Base-by-base conservation (phyloP, 2,888 invertebrate species). In the Pammene fasciana region DNA sequence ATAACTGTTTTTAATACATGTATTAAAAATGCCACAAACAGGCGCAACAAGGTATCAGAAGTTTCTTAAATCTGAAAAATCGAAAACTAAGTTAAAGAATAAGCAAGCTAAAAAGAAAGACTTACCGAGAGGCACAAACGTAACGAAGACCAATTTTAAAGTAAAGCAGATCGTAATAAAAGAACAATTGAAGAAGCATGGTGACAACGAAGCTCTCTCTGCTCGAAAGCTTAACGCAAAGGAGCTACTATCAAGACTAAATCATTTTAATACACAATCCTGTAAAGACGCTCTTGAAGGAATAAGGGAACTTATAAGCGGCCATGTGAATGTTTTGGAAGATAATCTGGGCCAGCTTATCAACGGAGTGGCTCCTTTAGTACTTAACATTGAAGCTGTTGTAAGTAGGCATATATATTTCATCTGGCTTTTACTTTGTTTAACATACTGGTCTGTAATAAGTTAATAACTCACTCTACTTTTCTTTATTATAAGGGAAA, bases 121-220 rank as follows among this genome's bases (percentile, higher is more conserved):
- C 80, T 86, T 98, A 64, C 96, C 97, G 0, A 98, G 97, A 91
- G 97, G 97, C 8, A 94, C 96, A 64, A 99, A 98, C 94, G 95
- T 97, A 5, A 98, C 98, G 0, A 95, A 97, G 84, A 96, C 97
- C 0, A 95, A 95, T 77, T 98, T 99, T 79, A 97, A 98, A 93
- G 94, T 97, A 0, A 96, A 96, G 79, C 97, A 97, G 81, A 97
- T 99, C 75, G 93, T 97, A 2, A 94, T 99, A 48, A 94, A 94
- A 52, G 96, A 97, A 78, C 98, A 98, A 81, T 83, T 97, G 14
- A 90, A 87, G 66, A 93, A 93, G 71, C 93, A 94, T 78, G 88
- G 86, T 18, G 80, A 80, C 54, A 83, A 88, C 7, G 94, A 95
- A 78, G 93, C 94, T 61, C 86, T 95, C 45, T 96, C 96, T 61